Conservation (phyloP, 2,797 vertebrate species). For the Sebastes flavidus region DNA sequence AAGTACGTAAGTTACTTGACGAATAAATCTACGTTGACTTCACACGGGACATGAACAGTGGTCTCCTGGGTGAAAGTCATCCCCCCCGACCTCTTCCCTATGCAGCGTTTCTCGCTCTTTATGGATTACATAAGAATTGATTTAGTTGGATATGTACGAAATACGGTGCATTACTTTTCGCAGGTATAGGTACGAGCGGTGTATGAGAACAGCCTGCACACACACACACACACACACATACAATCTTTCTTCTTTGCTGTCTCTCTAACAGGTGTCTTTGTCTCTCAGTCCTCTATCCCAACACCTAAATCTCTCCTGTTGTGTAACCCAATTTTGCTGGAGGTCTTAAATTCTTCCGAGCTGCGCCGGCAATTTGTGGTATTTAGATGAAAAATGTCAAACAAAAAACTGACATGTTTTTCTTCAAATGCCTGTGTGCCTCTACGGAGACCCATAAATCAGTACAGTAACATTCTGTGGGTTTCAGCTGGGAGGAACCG, state of each 20-base stretch:
- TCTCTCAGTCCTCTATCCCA: neutral
- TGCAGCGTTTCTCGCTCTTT: too few relatives aligned
- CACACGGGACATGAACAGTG: too few relatives aligned
- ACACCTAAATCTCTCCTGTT: constrained; percentile 23
- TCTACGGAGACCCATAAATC: constrained; percentile 27
- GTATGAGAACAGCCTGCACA: too few relatives aligned
- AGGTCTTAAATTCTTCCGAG: constrained; percentile 52
- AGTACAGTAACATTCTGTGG: constrained; percentile 14
- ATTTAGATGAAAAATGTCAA: constrained; percentile 56
- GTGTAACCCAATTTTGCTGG: constrained; percentile 36
- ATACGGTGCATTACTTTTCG: too few relatives aligned
- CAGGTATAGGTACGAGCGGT: too few relatives aligned
- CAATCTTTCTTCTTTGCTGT: neutral
- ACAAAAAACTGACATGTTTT: constrained; percentile 55
- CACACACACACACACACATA: neutral
- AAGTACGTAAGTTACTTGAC: too few relatives aligned
- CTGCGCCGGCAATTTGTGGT: constrained; percentile 39
- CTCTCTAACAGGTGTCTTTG: constrained; percentile 29
- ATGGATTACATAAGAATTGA: too few relatives aligned
- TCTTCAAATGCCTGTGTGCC: constrained; percentile 2
- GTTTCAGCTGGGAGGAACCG: constrained; percentile 11
- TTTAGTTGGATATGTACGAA: too few relatives aligned
- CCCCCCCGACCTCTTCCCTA: too few relatives aligned
- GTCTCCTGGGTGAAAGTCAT: too few relatives aligned
- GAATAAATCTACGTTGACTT: too few relatives aligned